phyloP scores from a whole-genome alignment of 2,113 vertebrate species.

The Pseudopipra pipra region DNA sequence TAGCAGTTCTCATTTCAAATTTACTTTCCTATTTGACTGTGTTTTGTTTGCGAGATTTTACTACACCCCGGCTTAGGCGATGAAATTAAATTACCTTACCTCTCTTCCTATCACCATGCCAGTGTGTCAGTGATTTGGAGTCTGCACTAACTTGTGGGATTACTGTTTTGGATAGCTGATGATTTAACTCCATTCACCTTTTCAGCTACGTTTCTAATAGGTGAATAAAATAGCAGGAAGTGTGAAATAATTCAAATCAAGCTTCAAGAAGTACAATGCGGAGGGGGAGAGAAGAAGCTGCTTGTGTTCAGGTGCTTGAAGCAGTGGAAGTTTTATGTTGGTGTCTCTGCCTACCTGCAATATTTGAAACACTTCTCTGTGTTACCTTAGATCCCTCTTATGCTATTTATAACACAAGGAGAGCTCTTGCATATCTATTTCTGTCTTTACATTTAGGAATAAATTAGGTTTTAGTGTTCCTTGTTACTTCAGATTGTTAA shows the following conservation, averaged over 20 bases:
- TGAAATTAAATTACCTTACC: background rate
- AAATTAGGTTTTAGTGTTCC: background rate
- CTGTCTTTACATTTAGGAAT: background rate
- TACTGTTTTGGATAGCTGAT: background rate
- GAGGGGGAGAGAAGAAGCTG: background rate
- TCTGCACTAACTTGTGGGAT: background rate
- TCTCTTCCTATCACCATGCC: background rate
- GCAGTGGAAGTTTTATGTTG: background rate
- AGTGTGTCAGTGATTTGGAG: background rate
- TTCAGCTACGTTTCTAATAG: background rate
- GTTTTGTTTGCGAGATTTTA: background rate
- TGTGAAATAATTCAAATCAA: background rate
- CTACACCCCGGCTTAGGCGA: background rate
- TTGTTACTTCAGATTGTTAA: background rate
- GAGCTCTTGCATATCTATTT: background rate
- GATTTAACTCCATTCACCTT: background rate
- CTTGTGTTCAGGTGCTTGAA: background rate
- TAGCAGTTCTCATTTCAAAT: background rate
- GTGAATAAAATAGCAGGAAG: background rate
- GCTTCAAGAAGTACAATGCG: fast-evolving
- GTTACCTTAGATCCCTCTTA: background rate
- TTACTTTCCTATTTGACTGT: background rate
- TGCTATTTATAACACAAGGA: background rate
- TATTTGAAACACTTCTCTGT: background rate
- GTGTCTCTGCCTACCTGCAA: background rate